Percentiles rank a stretch among this genome's conserved stretches.
Conservation (phyloP, 2,113 vertebrate genomes). For the Xenopus laevis region DNA sequence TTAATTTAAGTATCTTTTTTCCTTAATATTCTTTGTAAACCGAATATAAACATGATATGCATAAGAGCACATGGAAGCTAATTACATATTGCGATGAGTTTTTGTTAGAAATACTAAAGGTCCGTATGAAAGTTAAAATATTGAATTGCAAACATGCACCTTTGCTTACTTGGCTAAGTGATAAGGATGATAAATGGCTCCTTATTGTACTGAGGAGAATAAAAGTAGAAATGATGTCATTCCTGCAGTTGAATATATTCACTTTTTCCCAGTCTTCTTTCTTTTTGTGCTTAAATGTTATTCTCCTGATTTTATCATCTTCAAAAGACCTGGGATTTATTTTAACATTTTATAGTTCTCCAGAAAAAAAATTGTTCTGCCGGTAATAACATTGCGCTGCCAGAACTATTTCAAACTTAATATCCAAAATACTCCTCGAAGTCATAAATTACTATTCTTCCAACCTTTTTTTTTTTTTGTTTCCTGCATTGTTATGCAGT, state of each 20-base stretch:
- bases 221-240: slow-evolving; percentile 44
- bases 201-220: slow-evolving; percentile 16
- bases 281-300: slow-evolving; percentile 33
- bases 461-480: no score
- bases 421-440: neutral
- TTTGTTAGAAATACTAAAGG: slow-evolving; percentile 46
- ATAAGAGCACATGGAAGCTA: slow-evolving; percentile 9
- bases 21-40: no score
- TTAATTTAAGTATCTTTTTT: no score
- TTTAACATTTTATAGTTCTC: slow-evolving; percentile 23
- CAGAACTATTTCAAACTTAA: slow-evolving; percentile 24
- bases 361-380: slow-evolving; percentile 20
- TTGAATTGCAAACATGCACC: neutral
- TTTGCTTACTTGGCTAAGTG: slow-evolving; percentile 43
- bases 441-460: no score
- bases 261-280: slow-evolving; percentile 12
- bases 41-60: no score
- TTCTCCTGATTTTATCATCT: slow-evolving; percentile 35
- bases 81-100: slow-evolving; percentile 38
- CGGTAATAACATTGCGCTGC: slow-evolving; percentile 34
- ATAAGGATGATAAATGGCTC: slow-evolving; percentile 50
- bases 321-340: slow-evolving; percentile 26
- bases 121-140: slow-evolving; percentile 29
- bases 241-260: slow-evolving; percentile 20
- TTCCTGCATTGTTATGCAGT: no score